These are phyloP conservation scores for Cyprinodon brontotheroides DNA, from an alignment of 2,113 vertebrate genomes.

Conservation along the genomic window DNA sequence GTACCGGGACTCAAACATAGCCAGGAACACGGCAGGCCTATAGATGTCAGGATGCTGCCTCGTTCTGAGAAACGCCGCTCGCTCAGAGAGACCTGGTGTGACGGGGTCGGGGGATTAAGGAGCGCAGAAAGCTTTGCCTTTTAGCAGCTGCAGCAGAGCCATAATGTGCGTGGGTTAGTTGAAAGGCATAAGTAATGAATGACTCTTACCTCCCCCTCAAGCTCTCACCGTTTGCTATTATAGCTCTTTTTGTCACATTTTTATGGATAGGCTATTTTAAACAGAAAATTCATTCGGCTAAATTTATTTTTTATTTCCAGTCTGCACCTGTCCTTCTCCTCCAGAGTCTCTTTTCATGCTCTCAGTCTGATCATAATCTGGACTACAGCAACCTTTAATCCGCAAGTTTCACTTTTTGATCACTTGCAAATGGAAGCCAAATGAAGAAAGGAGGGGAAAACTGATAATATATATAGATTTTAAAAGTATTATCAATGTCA, in stretches of 20 bases:
- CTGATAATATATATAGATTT: too few relatives aligned
- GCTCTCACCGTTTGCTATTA: neutral
- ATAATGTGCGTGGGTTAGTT: constrained; percentile 15
- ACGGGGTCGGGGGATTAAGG: constrained; percentile 31
- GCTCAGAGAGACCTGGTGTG: constrained; percentile 17
- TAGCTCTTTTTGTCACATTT: constrained; percentile 7
- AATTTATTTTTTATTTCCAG: neutral
- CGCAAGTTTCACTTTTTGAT: too few relatives aligned
- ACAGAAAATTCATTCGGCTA: neutral
- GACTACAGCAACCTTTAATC: neutral
- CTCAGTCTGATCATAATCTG: neutral
- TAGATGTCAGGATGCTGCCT: constrained; percentile 30
- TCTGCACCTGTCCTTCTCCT: neutral
- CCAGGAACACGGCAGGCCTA: constrained; percentile 4
- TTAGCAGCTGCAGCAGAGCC: constrained; percentile 29
- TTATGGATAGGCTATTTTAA: constrained; percentile 15
- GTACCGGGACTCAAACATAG: constrained; percentile 10
- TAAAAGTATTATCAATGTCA: too few relatives aligned
- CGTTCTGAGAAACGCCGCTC: constrained; percentile 20
- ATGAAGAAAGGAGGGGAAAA: too few relatives aligned
- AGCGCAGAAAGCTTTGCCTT: constrained; percentile 29
- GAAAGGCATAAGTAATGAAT: constrained; percentile 30
- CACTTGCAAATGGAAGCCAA: too few relatives aligned
- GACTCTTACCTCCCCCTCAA: constrained; percentile 15
- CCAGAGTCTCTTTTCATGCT: neutral